Evolutionary conservation across 2,113 vertebrate genomes (phyloP), one percentile per base, ranked within the genome.

Genomic region (Hirundichthys speculiger): DNA sequence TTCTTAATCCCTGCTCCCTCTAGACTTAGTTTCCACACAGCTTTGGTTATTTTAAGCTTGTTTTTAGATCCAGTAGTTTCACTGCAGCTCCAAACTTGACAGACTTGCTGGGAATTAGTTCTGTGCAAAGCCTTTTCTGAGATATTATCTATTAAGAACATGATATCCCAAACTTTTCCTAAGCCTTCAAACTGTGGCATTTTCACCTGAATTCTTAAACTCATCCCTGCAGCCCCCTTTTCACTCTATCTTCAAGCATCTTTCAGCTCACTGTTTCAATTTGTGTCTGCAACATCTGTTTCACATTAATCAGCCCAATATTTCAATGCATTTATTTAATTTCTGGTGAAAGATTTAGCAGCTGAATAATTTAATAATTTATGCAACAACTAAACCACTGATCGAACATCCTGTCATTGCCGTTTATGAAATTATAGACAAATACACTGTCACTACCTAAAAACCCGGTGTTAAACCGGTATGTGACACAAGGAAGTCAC

Each of bases 21-120:
- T 69, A 60, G 42, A 69, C 64, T 38, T 57, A 52, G 46, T 80
- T 85, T 84, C 82, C 76, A 72, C 64, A 64, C 48, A 70, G 75
- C 66, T 59, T 55, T 1, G 22, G 47, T 77, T 90, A 86, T 89
- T 87, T 88, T 84, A 69, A 79, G 76, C 39, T 71, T 62, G 65
- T 77, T 84, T 79, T 61, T 73, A 77, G 25, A 73, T 77, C 10
- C 3, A 3, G 45, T 21, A 60, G 52, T 80, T 86, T 77, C 52
- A 58, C 55, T 77, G 59, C 66, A 27, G 20, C 64, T 79, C 46
- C 22, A 69, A 34, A 34, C 30, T 34, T 81, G 65, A 77, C 64
- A 73, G 63, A 24, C 41, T 58, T 59, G 2, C n/a, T 62, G 22
- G 34, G 30, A 42, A 15, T 49, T 9, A 50, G 39, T 11, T 11